phyloP scores from a whole-genome alignment of 1,140 invertebrate genomes.

The Anastrepha obliqua region DNA sequence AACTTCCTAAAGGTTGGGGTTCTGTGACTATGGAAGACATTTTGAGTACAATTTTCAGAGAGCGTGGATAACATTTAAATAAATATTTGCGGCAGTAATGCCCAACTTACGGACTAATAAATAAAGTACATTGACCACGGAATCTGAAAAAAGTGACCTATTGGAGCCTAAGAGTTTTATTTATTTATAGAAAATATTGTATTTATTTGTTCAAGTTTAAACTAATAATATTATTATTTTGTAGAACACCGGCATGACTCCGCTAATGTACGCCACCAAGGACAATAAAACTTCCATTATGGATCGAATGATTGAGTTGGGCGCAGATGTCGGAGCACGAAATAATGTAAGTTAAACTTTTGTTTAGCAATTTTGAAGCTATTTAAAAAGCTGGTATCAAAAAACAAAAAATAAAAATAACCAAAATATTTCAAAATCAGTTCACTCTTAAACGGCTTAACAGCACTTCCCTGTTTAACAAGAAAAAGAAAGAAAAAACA shows the following conservation, averaged over 20 bases:
- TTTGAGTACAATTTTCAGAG: too few species aligned
- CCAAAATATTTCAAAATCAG: slow-evolving; percentile 12
- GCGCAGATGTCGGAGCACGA: slow-evolving; percentile 91
- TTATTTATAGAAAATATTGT: too few species aligned
- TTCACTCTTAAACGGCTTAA: background rate
- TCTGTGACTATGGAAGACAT: too few species aligned
- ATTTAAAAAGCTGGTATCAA: background rate
- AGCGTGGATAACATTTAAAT: too few species aligned
- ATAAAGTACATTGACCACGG: too few species aligned
- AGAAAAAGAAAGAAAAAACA: background rate
- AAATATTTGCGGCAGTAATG: too few species aligned
- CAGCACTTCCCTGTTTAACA: too few species aligned
- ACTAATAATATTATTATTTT: slow-evolving; percentile 60
- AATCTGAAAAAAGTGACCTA: too few species aligned
- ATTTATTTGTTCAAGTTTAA: too few species aligned
- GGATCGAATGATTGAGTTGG: slow-evolving; percentile 92
- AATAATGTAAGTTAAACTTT: slow-evolving; percentile 86
- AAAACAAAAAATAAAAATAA: background rate
- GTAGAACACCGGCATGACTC: slow-evolving; percentile 93
- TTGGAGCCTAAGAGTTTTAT: too few species aligned
- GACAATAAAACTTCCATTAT: slow-evolving; percentile 93
- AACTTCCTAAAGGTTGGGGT: too few species aligned
- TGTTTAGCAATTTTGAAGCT: background rate
- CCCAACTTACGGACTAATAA: too few species aligned
- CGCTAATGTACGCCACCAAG: slow-evolving; percentile 95